Evolutionary conservation across 2,113 vertebrate species (phyloP), one percentile per base, ranked within the genome.

Genomic region (Eulacestoma nigropectus): DNA sequence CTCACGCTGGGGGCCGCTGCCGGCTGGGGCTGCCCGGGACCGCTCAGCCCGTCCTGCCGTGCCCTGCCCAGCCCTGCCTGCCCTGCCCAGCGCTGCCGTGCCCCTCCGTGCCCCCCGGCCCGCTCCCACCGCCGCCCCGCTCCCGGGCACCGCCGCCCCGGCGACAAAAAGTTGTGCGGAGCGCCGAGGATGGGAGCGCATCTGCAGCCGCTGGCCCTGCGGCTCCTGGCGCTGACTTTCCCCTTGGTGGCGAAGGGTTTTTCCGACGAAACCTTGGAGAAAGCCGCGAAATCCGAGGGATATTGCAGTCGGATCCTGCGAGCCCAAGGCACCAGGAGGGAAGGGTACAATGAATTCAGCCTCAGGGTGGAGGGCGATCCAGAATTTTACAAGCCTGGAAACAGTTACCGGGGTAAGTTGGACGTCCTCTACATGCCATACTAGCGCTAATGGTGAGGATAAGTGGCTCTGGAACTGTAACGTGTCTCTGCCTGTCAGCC

Each of bases 311-410:
- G 99, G 94, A 99, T 99, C 93, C 94, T 99, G 94, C 97, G 99
- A 96, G 99, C 98, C 87, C 99, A 99, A 90, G 98, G 98, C 96
- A 98, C 98, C 46, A 97, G 98, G 88, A 99, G 98, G 88, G 99
- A 99, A 96, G 98, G 98, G 78, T 99, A 98, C 96, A 99, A 95
- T 77, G 99, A 99, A 97, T 99, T 99, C 97, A 98, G 98, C 90
- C 99, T 99, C 76, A 98, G 99, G 93, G 98, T 99, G 56, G 99
- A 99, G 95, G 99, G 99, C 74, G 99, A 99, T 80, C 99, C 99
- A 4, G 99, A 99, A 92, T 98, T 97, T 97, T 99, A 99, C 91
- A 99, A 99, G 94, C 99, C 99, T 11, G 99, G 99, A 21, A 99
- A 98, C 98, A 99, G 98, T 95, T 99, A 99, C 97, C 98, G 99